A percentile compares a stretch with the other conserved stretches of the same genome.
These are phyloP conservation scores for Pomatorhinus ruficollis DNA, from an alignment of 2,113 vertebrate species.

Conservation along the genomic window DNA sequence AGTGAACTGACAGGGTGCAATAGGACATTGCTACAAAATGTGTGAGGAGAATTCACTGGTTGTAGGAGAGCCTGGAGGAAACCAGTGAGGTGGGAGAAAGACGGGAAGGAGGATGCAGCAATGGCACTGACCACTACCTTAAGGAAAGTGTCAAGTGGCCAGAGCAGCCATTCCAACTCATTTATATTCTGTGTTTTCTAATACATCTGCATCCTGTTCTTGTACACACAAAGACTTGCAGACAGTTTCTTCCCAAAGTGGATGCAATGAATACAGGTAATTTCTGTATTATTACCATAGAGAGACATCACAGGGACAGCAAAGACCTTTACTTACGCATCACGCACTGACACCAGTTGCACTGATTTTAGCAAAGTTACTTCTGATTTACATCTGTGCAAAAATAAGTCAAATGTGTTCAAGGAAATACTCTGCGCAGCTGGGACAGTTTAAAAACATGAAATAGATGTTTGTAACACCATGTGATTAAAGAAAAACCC, in stretches of 20 bases:
- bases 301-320: background rate
- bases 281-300: background rate
- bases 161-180: background rate
- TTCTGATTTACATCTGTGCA: background rate
- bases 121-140: background rate
- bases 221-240: background rate
- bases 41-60: background rate
- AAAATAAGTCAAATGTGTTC: constrained; percentile 6
- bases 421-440: constrained; percentile 39
- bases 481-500: constrained; percentile 55
- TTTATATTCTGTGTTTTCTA: background rate
- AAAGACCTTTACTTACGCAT: background rate
- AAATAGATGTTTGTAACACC: constrained; percentile 51
- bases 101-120: background rate
- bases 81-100: background rate
- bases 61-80: background rate
- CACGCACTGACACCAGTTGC: background rate
- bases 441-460: constrained; percentile 56
- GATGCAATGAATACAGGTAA: background rate
- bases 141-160: background rate
- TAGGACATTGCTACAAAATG: background rate
- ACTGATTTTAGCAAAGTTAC: background rate
- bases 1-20: background rate
- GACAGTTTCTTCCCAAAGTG: background rate
- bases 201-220: background rate